Conservation (phyloP, 1,140 invertebrate species). For the Pogonomyrmex barbatus region DNA sequence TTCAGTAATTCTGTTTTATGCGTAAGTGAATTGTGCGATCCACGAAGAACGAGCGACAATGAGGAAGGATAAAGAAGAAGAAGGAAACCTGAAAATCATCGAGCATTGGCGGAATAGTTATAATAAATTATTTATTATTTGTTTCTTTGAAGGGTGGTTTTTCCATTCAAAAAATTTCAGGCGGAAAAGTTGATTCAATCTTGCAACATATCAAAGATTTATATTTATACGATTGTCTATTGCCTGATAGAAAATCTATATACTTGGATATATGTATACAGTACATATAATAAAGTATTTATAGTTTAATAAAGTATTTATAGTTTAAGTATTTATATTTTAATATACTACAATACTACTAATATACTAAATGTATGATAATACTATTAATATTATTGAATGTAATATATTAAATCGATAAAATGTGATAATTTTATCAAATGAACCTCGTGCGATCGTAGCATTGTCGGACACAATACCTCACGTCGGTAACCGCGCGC, state of each 20-base stretch:
- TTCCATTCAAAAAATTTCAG: background rate
- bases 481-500: background rate
- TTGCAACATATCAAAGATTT: background rate
- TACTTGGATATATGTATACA: background rate
- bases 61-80: background rate
- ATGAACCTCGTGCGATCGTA: background rate
- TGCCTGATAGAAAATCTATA: background rate
- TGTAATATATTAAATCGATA: background rate
- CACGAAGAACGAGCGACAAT: background rate
- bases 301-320: too few species aligned
- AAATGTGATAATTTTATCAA: background rate
- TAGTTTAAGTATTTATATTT: too few species aligned
- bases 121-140: background rate
- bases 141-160: background rate
- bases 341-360: background rate
- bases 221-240: background rate
- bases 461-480: background rate
- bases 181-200: background rate
- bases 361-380: background rate
- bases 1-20: background rate
- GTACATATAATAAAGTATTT: background rate
- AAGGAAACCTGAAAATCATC: background rate
- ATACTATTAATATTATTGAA: background rate
- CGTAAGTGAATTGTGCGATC: background rate
- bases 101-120: background rate